A percentile compares a stretch with the other conserved stretches of the same genome.
Conservation (phyloP, 2,113 vertebrate species). For the Ameiurus melas region DNA sequence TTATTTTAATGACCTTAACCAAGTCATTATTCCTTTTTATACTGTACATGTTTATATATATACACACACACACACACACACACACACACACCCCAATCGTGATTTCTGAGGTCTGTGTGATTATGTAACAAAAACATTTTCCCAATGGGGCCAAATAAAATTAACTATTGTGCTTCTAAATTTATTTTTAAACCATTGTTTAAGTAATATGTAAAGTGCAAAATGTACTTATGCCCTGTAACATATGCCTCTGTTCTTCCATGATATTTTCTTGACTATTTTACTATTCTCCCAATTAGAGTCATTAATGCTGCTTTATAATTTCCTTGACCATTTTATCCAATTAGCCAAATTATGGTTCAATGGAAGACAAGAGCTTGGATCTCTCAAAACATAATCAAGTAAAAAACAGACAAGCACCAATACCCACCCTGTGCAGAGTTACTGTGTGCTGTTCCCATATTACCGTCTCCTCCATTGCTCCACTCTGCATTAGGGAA, state of each 20-base stretch:
- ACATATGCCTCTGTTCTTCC: not conserved
- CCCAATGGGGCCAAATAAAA: too few relatives aligned
- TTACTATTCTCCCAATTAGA: not conserved
- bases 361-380: not conserved
- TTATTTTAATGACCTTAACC: not conserved
- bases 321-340: not conserved
- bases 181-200: not conserved
- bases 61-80: too few relatives aligned
- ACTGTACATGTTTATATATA: too few relatives aligned
- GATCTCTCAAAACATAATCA: not conserved
- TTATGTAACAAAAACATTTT: too few relatives aligned
- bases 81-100: too few relatives aligned
- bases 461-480: constrained; percentile 99
- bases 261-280: not conserved
- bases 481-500: constrained; percentile 80
- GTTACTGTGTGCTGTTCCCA: constrained; percentile 99
- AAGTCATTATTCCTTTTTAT: too few relatives aligned
- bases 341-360: not conserved
- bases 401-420: constrained; percentile 6
- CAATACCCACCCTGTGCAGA: constrained; percentile 92
- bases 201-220: not conserved
- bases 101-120: too few relatives aligned
- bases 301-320: not conserved
- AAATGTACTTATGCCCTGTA: not conserved
- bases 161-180: not conserved